phyloP scores from a whole-genome alignment of 2,888 invertebrate species.

The Drosophila paranaensis region DNA sequence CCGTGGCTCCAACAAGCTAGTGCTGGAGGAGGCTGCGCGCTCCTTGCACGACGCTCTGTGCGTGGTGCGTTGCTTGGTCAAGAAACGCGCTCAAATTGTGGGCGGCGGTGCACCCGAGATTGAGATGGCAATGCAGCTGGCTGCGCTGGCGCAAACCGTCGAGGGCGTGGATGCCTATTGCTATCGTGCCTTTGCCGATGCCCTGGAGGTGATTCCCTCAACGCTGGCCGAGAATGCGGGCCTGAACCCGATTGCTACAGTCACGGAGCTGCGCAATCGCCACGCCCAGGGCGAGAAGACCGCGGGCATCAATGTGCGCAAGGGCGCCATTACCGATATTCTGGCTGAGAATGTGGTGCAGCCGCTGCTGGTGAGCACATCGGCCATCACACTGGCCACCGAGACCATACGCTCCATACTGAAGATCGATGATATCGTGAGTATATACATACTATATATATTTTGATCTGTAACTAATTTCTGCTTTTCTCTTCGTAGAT shows the following conservation, averaged over 20 bases:
- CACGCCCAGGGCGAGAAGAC: slow-evolving; percentile 94
- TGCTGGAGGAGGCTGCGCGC: slow-evolving; percentile 95
- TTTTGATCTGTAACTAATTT: neutral
- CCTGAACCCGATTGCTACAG: slow-evolving; percentile 96
- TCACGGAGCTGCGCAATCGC: slow-evolving; percentile 97
- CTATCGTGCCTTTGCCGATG: slow-evolving; percentile 97
- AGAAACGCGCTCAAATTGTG: slow-evolving; percentile 95
- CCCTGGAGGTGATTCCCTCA: slow-evolving; percentile 96
- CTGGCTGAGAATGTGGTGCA: slow-evolving; percentile 98
- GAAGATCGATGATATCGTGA: slow-evolving; percentile 99
- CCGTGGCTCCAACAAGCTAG: slow-evolving; percentile 93
- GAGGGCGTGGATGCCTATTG: slow-evolving; percentile 98
- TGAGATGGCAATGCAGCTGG: slow-evolving; percentile 94
- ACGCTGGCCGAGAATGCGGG: slow-evolving; percentile 95
- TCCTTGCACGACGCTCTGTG: slow-evolving; percentile 96
- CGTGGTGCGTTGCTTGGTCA: slow-evolving; percentile 98
- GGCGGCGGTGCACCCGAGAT: slow-evolving; percentile 99
- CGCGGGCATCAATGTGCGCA: slow-evolving; percentile 98
- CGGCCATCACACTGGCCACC: slow-evolving; percentile 96
- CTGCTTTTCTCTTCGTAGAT: slow-evolving; percentile 59
- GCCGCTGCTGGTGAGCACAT: slow-evolving; percentile 97
- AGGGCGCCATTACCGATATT: slow-evolving; percentile 98
- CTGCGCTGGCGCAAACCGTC: slow-evolving; percentile 92
- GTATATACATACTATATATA: slow-evolving; percentile 39
- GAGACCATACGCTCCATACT: slow-evolving; percentile 99